A percentile compares a stretch with the other conserved stretches of the same genome.
These are phyloP conservation scores for Hycleus cichorii DNA, from an alignment of 1,140 invertebrate species.

Conservation along the genomic window DNA sequence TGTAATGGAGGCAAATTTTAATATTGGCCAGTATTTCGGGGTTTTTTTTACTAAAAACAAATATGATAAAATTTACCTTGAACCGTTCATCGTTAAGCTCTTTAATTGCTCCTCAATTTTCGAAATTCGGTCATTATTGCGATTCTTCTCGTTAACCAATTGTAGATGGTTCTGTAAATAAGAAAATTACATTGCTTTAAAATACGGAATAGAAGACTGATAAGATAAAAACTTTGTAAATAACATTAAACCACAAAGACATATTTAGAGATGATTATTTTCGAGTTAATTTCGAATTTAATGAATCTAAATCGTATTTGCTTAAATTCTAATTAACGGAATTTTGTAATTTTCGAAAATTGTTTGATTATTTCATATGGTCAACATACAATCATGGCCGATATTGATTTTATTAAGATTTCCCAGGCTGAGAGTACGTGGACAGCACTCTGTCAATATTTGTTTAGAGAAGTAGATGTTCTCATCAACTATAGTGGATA, in stretches of 20 bases:
- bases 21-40: no score
- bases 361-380: conserved; percentile 18
- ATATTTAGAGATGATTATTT: background rate
- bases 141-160: conserved; percentile 33
- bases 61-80: conserved; percentile 16
- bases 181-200: conserved; percentile 2
- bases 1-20: no score
- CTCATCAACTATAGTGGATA: conserved; percentile 34
- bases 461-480: conserved; percentile 33
- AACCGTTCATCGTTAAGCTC: conserved; percentile 24
- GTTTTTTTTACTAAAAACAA: background rate
- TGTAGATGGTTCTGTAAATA: conserved; percentile 37
- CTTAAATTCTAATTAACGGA: background rate
- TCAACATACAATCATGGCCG: conserved; percentile 24
- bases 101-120: conserved; percentile 39
- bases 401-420: conserved; percentile 36
- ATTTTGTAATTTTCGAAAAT: background rate
- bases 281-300: background rate
- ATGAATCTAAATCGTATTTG: background rate
- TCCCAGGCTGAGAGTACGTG: conserved; percentile 32
- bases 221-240: background rate
- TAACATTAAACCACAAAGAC: no score
- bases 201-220: no score
- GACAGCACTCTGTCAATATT: conserved; percentile 37
- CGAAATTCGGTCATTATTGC: conserved; percentile 35